phyloP scores from a whole-genome alignment of 2,797 vertebrate species.

The Spondyliosoma cantharus region DNA sequence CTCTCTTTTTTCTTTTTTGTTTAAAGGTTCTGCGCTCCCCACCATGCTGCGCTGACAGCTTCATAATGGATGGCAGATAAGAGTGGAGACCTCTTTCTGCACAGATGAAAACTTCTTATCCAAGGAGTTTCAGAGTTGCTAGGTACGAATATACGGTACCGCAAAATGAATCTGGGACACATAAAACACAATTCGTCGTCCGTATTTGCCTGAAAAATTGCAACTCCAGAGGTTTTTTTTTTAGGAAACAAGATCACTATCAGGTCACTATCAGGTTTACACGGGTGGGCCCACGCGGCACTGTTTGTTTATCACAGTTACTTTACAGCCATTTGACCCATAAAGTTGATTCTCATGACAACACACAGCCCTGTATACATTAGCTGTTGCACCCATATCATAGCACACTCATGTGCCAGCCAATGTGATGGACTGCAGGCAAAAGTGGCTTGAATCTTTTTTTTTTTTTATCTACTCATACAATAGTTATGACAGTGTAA shows the following conservation, averaged over 20 bases:
- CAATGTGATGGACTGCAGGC: not conserved
- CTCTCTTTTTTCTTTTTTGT: slow-evolving; percentile 28
- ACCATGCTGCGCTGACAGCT: slow-evolving; percentile 28
- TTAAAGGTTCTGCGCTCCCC: slow-evolving; percentile 31
- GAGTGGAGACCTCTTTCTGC: slow-evolving; percentile 22
- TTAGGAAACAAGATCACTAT: not conserved
- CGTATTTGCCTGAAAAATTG: slow-evolving; percentile 16
- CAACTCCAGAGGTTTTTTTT: not conserved
- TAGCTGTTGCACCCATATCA: not conserved
- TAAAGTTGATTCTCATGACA: not conserved
- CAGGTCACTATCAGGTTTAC: slow-evolving; percentile 2
- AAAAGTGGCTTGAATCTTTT: too few species aligned
- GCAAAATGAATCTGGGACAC: slow-evolving; percentile 37
- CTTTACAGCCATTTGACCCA: not conserved
- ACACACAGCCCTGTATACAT: not conserved
- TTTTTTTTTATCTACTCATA: too few species aligned
- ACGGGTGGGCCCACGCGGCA: not conserved
- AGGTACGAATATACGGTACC: slow-evolving; percentile 19
- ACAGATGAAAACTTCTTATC: slow-evolving; percentile 33
- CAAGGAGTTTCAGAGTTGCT: slow-evolving; percentile 31
- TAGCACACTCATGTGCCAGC: not conserved
- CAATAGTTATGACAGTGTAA: too few species aligned
- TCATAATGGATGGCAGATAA: slow-evolving; percentile 46
- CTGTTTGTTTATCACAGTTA: not conserved
- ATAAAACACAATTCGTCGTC: slow-evolving; percentile 13